These are phyloP conservation scores for Platysteira castanea DNA, from an alignment of 2,113 vertebrate species.

Conservation along the genomic window DNA sequence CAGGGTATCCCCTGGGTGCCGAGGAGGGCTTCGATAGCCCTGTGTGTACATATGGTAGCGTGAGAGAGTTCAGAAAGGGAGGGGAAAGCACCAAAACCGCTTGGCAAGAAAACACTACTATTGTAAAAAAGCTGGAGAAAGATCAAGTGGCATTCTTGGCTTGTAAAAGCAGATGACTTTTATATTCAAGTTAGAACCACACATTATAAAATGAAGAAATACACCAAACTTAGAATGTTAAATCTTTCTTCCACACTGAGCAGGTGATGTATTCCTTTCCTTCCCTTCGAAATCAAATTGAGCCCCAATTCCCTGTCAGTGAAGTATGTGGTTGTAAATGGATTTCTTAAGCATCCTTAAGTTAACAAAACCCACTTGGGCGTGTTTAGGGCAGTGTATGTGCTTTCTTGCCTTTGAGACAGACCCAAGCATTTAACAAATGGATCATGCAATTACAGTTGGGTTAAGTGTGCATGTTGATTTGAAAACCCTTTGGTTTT, in stretches of 20 bases:
- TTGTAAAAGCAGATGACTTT: neutral
- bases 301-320: neutral
- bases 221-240: neutral
- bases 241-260: neutral
- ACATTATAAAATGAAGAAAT: neutral
- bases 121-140: neutral
- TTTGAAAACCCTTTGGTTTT: neutral
- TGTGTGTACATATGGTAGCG: neutral
- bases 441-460: neutral
- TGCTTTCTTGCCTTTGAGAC: neutral
- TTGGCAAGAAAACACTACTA: neutral
- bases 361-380: neutral
- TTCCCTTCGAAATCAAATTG: neutral
- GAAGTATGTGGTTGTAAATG: neutral
- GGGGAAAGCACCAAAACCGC: neutral
- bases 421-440: neutral
- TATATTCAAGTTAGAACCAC: neutral
- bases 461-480: neutral
- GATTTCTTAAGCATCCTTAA: neutral
- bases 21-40: neutral
- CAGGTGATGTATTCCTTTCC: neutral
- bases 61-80: neutral
- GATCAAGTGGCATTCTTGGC: neutral
- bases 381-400: neutral
- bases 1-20: neutral